phyloP scores from a whole-genome alignment of 2,113 vertebrate genomes.

The Oxyruncus cristatus region DNA sequence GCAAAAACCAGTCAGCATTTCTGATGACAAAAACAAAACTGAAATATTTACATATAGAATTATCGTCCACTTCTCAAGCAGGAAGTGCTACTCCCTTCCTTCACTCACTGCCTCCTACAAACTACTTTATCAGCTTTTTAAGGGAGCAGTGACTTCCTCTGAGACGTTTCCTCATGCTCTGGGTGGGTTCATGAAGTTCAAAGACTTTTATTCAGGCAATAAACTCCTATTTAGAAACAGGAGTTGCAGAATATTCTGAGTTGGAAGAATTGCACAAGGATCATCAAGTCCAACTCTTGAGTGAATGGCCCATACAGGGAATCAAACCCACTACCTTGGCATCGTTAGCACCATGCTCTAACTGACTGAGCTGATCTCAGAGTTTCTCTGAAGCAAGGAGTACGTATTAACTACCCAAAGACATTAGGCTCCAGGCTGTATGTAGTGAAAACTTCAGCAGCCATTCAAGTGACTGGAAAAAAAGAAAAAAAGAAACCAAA shows the following conservation, averaged over 20 bases:
- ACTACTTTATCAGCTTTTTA: not conserved
- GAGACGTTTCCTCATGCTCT: not conserved
- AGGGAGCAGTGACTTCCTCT: not conserved
- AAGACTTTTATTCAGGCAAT: not conserved
- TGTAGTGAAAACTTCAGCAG: not conserved
- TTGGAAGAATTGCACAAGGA: not conserved
- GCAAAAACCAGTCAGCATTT: not conserved
- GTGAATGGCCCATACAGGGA: not conserved
- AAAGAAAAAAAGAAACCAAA: not conserved
- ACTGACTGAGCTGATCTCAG: not conserved
- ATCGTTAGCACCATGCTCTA: not conserved
- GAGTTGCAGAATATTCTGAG: not conserved
- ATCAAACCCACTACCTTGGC: not conserved
- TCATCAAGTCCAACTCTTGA: not conserved
- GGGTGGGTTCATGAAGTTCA: not conserved
- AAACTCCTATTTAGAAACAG: not conserved
- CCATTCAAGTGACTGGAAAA: not conserved
- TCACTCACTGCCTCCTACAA: not conserved
- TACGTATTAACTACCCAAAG: not conserved
- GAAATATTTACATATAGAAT: not conserved
- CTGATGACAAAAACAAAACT: not conserved
- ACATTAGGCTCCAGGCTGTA: not conserved
- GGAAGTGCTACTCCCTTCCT: not conserved
- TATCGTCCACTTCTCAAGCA: not conserved
- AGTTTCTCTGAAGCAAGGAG: not conserved